Evolutionary conservation across 2,888 invertebrate species (phyloP), one percentile per base, ranked within the genome.

Genomic region (Epirrhoe tristata): DNA sequence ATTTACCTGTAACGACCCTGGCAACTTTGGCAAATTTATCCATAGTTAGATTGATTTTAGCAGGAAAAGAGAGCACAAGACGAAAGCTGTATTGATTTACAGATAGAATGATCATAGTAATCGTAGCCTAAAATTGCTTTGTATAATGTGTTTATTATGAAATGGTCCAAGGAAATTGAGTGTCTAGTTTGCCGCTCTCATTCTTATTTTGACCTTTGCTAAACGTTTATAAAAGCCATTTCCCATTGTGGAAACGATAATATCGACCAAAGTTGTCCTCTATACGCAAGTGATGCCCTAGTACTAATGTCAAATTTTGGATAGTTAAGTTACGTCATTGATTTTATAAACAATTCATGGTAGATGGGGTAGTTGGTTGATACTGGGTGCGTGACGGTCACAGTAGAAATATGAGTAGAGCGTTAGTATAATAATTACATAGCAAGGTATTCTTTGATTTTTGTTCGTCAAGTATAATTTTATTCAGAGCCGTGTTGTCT

Each of bases 271-370:
- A 50, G 17, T 50, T 50, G 50, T 16, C 17, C 50, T 17, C 5
- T 17, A 50, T 17, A 50, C 50, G 50, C 17, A 17, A 6, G 50
- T 50, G 50, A 16, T 50, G 16, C 16, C 16, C 50, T 17, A 43
- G 8, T 24, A 24, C 16, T 8, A 16, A 51, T 8, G 17, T 50
- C 50, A 51, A 16, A 51, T 24, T 7, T 51, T 51, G 39, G 39
- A 12, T 43, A 12, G 39, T 43, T 43, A 24, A 3, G n/a, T n/a
- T 24, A 43, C 12, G 12, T 51, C 17, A 51, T 51, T 17, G 50
- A 51, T 51, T 51, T 51, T 43, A 51, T 51, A 51, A 51, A 51
- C 17, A 51, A 51, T 51, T 51, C 50, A 51, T 8, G 50, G 17
- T 5, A 7, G 50, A 51, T 5, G 10, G 10, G 17, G 17, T 46